A percentile compares a stretch with the other conserved stretches of the same genome.
phyloP scores from a whole-genome alignment of 2,113 vertebrate genomes.

The Petromus typicus region DNA sequence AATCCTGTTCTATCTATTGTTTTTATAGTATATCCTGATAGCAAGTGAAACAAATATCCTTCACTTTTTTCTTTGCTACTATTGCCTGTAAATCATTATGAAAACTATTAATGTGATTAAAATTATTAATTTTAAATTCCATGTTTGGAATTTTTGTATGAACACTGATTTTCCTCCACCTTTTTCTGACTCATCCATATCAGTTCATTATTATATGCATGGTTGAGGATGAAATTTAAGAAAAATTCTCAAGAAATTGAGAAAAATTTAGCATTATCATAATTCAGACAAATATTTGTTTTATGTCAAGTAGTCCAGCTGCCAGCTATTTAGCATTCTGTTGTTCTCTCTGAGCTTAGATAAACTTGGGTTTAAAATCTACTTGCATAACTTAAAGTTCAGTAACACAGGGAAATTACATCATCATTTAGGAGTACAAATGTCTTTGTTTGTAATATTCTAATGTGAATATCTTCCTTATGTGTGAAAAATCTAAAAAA shows the following conservation, averaged over 20 bases:
- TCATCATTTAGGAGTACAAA: not conserved
- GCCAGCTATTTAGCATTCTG: not conserved
- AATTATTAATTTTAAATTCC: not conserved
- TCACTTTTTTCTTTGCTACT: not conserved
- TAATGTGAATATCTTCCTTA: not conserved
- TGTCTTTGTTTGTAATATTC: constrained; percentile 3
- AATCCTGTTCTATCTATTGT: not conserved
- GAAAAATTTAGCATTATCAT: not conserved
- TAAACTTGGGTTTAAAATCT: not conserved
- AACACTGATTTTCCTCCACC: not conserved
- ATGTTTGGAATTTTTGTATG: not conserved
- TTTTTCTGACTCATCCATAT: not conserved
- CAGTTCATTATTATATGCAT: not conserved
- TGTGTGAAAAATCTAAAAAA: not conserved
- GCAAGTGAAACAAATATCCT: not conserved
- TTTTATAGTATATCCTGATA: not conserved
- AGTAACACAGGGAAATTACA: not conserved
- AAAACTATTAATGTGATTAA: constrained; percentile 14
- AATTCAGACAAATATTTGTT: not conserved
- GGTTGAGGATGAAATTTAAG: not conserved
- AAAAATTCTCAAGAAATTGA: not conserved
- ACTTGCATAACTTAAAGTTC: not conserved
- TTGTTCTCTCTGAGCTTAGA: not conserved
- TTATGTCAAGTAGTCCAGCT: not conserved
- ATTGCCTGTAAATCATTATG: not conserved